Base-by-base conservation (phyloP, 2,113 vertebrate species). In the Noctilio leporinus region DNA sequence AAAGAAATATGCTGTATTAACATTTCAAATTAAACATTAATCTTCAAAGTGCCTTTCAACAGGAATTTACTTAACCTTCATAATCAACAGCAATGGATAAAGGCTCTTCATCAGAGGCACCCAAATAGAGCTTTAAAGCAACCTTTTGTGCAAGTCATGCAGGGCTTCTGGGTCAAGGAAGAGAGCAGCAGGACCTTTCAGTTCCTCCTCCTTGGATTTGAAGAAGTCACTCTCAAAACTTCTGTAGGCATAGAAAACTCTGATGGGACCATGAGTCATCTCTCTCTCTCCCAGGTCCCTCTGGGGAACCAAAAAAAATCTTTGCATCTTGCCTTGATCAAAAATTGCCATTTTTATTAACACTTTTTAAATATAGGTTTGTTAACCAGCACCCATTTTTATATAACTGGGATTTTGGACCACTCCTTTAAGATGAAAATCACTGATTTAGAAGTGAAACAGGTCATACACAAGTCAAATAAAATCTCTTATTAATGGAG, bases 361-460 rank as follows among this genome's bases (percentile, higher is more conserved):
- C 11, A 43, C 38, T 76, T 89, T 89, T 78, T 45, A 84, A 62
- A 40, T 53, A 15, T 55, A 89, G 15, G 78, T 62, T 89, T 85
- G 75, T n/a, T n/a, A 92, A 95, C 86, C 2, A 43, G 33, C 15
- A 92, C 15, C 47, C 9, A 65, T 35, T 91, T 65, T 86, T 73
- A 30, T 64, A 3, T 82, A 49, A 76, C 64, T 80, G 47, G 16
- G 35, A 57, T 85, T 67, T 78, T 47, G 35, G 14, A 64, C 7
- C 43, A 57, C 35, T 95, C 14, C 55, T 77, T 86, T 35, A 77
- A 86, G 15, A 77, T 73, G 24, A 90, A 85, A 96, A 73, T 81
- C 55, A 65, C 15, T 69, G 75, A 91, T 78, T 87, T 83, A 83
- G 55, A 93, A 96, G 47, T 65, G 49, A 95, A 96, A 83, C 28